Evolutionary conservation across 2,888 invertebrate species (phyloP), one percentile per base, ranked within the genome.

Genomic region (Cantharis nigra): DNA sequence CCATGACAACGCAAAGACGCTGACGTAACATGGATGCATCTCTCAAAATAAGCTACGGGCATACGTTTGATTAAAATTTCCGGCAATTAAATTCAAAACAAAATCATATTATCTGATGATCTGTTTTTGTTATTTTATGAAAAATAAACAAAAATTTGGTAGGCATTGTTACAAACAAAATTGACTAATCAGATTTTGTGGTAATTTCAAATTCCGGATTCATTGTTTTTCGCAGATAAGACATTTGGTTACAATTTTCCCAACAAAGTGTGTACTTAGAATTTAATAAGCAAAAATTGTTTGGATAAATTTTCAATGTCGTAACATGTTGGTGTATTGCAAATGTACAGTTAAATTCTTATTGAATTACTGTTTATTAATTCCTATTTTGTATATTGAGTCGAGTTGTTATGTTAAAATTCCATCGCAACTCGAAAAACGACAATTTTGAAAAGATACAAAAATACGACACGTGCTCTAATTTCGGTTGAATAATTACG

Each of bases 1-100:
- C 86, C 82, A 87, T 87, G 82, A 83, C 83, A 84, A 87, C 88
- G 80, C 79, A 79, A 81, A 83, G 83, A 82, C 81, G 82, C 85
- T 87, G 87, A 86, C 87, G 85, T 83, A 85, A 86, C 82, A 73
- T 63, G 30, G 71, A 70, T 73, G 76, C 75, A 76, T 72, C 74
- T 64, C 72, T 70, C 71, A 76, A 49, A 49, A 49, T 49, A 49
- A 49, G 49, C 49, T 49, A 49, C n/a, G 49, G 49, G 49, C 49
- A 49, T 49, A 49, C 49, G 49, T 49, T 49, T 49, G 49, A 49
- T 49, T 49, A 49, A n/a, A 49, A 49, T 49, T 49, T 49, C 49
- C 49, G 49, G 49, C 7, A 49, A 49, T 49, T 49, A 49, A n/a
- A n/a, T n/a, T 49, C 7, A 49, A 49, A 49, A 49, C 49, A 49